These are phyloP conservation scores for Paralvinella palmiformis DNA, from an alignment of 1,140 invertebrate species.

Conservation along the genomic window DNA sequence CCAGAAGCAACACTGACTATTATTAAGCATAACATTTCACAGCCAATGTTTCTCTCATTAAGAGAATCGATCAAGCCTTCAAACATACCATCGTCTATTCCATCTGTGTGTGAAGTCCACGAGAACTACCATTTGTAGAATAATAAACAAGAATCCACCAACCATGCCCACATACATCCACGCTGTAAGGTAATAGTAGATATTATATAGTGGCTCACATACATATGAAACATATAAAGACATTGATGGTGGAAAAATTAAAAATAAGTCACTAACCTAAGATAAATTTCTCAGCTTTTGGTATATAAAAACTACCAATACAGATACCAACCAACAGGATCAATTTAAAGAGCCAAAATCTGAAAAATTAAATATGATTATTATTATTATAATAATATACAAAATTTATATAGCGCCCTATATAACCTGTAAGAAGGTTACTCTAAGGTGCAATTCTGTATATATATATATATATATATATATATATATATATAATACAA, in stretches of 20 bases:
- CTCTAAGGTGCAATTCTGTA: not conserved
- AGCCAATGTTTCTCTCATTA: constrained; percentile 70
- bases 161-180: constrained; percentile 99
- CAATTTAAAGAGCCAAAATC: constrained; percentile 97
- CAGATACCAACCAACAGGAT: constrained; percentile 84
- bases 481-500: not conserved
- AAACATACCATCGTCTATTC: constrained; percentile 76
- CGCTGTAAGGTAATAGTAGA: constrained; percentile 49
- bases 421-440: not conserved
- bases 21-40: too few relatives aligned
- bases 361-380: constrained; percentile 16
- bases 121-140: constrained; percentile 91
- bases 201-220: not conserved
- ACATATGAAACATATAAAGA: constrained; percentile 30
- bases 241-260: constrained; percentile 24
- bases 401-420: not conserved
- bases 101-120: constrained; percentile 96
- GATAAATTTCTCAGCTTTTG: constrained; percentile 65
- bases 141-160: constrained; percentile 90
- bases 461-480: not conserved
- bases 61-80: constrained; percentile 72
- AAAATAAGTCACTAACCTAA: constrained; percentile 29
- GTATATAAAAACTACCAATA: constrained; percentile 93
- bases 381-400: not conserved
- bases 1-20: too few relatives aligned